Evolutionary conservation across 1,140 invertebrate species (phyloP).

Genomic region (Batillaria attramentaria): DNA sequence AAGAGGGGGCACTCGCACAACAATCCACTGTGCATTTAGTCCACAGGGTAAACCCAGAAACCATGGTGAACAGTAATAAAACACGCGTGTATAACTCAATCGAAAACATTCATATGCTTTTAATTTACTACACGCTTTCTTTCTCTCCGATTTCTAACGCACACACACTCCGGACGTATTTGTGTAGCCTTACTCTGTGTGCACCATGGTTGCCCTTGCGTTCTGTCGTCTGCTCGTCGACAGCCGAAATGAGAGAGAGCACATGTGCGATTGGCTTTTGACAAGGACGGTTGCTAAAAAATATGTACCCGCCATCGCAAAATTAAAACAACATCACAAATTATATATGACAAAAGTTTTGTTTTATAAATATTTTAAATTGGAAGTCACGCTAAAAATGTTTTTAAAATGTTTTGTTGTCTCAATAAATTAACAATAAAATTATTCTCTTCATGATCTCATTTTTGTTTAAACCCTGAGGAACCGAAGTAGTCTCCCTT

Average conservation of each 20-base stretch:
- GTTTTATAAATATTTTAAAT: neutral
- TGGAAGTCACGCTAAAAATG: too few relatives aligned
- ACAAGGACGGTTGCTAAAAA: neutral
- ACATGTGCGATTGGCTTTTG: neutral
- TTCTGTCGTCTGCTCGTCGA: conserved; percentile 11
- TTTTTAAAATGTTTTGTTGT: neutral
- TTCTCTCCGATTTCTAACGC: neutral
- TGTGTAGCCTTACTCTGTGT: conserved; percentile 5
- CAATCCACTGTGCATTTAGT: too few relatives aligned
- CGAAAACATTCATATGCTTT: too few relatives aligned
- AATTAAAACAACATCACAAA: neutral
- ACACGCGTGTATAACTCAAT: too few relatives aligned
- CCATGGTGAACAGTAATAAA: too few relatives aligned
- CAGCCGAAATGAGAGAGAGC: neutral
- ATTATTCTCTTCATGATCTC: neutral
- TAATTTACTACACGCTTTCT: neutral
- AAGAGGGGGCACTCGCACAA: neutral
- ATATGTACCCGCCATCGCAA: neutral
- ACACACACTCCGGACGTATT: neutral
- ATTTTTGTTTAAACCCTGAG: neutral
- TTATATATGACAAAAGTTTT: neutral
- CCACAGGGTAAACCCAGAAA: too few relatives aligned
- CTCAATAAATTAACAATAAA: neutral
- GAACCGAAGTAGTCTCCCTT: neutral
- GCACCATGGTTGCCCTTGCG: conserved; percentile 4